Conservation (phyloP, 2,888 invertebrate species). For the Azorinus chamasolen region DNA sequence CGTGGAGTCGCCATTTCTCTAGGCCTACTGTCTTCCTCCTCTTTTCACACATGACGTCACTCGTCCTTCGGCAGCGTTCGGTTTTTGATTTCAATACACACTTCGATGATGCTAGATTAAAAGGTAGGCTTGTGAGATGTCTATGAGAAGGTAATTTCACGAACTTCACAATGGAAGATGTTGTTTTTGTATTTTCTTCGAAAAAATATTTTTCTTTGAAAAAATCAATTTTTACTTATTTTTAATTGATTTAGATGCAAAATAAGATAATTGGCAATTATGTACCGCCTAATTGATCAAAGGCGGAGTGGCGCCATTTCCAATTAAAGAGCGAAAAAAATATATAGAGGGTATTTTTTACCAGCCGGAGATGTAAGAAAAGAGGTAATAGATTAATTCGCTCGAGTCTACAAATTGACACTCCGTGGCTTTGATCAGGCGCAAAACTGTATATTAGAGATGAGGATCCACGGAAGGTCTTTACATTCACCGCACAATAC, state of each 20-base stretch:
- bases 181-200: constrained; percentile 1
- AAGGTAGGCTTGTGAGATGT: constrained; percentile 74
- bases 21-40: constrained; percentile 86
- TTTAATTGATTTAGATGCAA: constrained; percentile 16
- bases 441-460: no score
- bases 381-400: no score
- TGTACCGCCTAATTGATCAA: no score
- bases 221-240: no score
- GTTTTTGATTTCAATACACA: constrained; percentile 81
- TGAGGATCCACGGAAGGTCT: no score
- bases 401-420: no score
- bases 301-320: no score
- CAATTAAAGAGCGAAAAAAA: no score
- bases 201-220: neutral
- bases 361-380: no score
- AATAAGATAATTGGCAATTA: constrained; percentile 7
- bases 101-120: constrained; percentile 72
- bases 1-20: constrained; percentile 86
- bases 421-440: no score
- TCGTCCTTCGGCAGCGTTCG: constrained; percentile 85
- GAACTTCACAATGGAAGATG: neutral
- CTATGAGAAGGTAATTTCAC: constrained; percentile 56
- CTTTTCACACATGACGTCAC: constrained; percentile 86
- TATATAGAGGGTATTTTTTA: no score
- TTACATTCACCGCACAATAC: no score